These are phyloP conservation scores for Sternarchorhynchus goeldii DNA, from an alignment of 2,797 vertebrate species.

Conservation along the genomic window DNA sequence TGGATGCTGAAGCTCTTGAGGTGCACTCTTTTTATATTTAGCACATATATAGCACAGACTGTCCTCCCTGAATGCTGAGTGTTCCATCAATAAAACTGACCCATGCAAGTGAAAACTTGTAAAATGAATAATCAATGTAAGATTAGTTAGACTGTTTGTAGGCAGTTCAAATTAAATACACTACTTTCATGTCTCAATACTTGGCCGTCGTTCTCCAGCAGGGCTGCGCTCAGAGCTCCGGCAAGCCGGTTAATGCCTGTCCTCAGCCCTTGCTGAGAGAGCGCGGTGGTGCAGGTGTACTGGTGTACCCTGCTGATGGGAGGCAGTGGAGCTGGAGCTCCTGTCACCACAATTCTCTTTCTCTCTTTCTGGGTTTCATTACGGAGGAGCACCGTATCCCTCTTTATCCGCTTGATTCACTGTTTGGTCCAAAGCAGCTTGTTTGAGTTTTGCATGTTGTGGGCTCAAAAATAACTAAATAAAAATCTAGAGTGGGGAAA, in stretches of 20 bases:
- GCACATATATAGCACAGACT: constrained; percentile 9
- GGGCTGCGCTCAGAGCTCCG: background rate
- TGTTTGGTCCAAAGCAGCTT: background rate
- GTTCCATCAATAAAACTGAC: background rate
- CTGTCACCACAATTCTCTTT: background rate
- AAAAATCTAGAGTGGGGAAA: background rate
- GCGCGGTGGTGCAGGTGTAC: constrained; percentile 5
- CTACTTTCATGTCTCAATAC: background rate
- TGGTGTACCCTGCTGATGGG: background rate
- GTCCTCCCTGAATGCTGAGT: background rate
- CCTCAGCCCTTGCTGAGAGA: constrained; percentile 8
- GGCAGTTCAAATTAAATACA: background rate
- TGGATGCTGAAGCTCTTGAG: constrained; percentile 13
- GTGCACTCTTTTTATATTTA: background rate
- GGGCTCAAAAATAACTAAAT: background rate
- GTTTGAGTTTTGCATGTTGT: background rate
- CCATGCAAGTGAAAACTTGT: constrained; percentile 10
- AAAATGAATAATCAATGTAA: background rate
- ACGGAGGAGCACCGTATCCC: background rate
- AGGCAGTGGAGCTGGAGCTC: background rate
- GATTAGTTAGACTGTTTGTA: background rate
- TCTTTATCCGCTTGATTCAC: constrained; percentile 15
- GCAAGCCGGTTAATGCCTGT: background rate
- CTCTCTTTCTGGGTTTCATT: background rate
- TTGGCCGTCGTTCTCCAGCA: background rate